A percentile compares a stretch with the other conserved stretches of the same genome.
Evolutionary conservation across 2,797 vertebrate species (phyloP).

Genomic region (Lophura swinhoii): DNA sequence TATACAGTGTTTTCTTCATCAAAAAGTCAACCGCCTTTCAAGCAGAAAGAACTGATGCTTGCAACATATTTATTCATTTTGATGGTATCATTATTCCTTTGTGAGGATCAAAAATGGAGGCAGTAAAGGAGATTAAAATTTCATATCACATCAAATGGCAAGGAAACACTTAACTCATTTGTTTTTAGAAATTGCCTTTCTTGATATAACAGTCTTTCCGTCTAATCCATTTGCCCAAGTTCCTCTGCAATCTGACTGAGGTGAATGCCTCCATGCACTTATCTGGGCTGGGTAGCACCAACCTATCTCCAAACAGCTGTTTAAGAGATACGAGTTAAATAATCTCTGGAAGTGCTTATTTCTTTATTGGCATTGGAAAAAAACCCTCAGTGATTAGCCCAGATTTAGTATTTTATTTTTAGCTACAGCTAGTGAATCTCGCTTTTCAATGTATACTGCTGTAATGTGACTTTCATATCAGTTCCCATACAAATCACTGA

Average conservation of each 20-base stretch:
- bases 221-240: neutral
- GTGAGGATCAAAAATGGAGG: neutral
- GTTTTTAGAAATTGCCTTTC: neutral
- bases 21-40: neutral
- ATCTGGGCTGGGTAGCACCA: neutral
- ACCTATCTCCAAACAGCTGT: neutral
- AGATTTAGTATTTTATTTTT: neutral
- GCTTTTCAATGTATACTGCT: neutral
- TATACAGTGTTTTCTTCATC: neutral
- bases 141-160: neutral
- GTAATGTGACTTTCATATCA: neutral
- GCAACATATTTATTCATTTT: neutral
- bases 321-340: neutral
- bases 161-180: neutral
- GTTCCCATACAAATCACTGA: constrained; percentile 22
- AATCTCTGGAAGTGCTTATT: neutral
- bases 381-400: neutral
- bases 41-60: neutral
- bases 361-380: constrained; percentile 6
- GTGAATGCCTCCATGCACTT: neutral
- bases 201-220: neutral
- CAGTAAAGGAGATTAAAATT: neutral
- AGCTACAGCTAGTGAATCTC: neutral
- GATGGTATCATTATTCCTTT: neutral
- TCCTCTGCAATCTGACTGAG: neutral